Base-by-base conservation (phyloP, 2,797 vertebrate species). In the Cercopithecus petaurista region DNA sequence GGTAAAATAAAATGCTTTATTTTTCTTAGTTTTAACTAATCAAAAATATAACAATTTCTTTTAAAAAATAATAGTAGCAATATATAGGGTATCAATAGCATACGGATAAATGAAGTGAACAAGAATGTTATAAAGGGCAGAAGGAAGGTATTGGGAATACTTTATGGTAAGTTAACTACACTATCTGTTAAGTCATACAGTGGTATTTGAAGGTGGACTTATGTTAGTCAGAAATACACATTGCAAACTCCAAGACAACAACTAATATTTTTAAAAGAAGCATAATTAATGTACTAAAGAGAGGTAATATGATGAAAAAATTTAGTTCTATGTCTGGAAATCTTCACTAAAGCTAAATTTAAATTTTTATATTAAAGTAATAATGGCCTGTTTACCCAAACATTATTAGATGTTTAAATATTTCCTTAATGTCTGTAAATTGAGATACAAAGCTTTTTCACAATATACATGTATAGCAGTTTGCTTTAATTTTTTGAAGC, bases 281-380 rank as follows among this genome's bases (percentile, higher is more conserved):
- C 7, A 83, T 76, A 28, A 67, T 55, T 57, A 76, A 83, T 26
- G 48, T 28, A 3, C 5, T 46, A 70, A 84, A 84, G 83, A 92
- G 11, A 55, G 10, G 30, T 46, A 33, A 26, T 33, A 61, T 46
- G 91, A 75, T 39, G 1, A 43, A 81, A 82, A 67, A 19, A 33
- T 19, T 19, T n/a, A 67, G 33, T 19, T 33, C 64, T 67, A 4
- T 67, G 4, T 86, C 75, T 59, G 87, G 1, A 90, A 92, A 73
- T 87, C 96, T 88, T 70, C 83, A 48, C 70, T 94, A 86, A 94
- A 98, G 93, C 92, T 33, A 95, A 96, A 97, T 96, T 52, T 81
- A 79, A 67, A 96, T n/a, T 59, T 92, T 77, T 94, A 84, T 73
- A 97, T 87, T 50, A 89, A 72, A 95, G 85, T 12, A 89, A 67